A percentile compares a stretch with the other conserved stretches of the same genome.
These are phyloP conservation scores for Paelopatides confundens DNA, from an alignment of 53 echinoderm and acorn worm species.

Conservation along the genomic window DNA sequence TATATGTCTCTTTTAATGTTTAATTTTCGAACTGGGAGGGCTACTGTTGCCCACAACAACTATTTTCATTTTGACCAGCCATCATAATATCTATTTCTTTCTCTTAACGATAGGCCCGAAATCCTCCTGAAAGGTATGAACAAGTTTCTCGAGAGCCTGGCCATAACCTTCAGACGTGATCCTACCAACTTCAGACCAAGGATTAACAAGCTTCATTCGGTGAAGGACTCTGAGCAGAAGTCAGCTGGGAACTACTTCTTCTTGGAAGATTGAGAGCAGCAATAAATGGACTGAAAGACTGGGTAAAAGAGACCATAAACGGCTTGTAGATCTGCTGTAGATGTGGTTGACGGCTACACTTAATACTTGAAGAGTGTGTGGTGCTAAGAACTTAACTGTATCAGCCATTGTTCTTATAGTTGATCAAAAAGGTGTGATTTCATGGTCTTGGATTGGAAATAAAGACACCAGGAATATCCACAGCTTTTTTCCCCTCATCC, in stretches of 20 bases:
- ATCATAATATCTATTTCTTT: too few relatives aligned
- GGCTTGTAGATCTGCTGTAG: background rate
- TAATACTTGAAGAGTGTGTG: background rate
- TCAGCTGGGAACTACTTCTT: constrained; percentile 92
- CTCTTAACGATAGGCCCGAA: constrained; percentile 78
- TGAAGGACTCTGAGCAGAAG: constrained; percentile 97
- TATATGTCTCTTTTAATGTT: too few relatives aligned
- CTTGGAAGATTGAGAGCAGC: constrained; percentile 80
- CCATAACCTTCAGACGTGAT: constrained; percentile 98
- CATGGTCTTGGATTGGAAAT: too few relatives aligned
- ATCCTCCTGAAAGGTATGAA: constrained; percentile 91
- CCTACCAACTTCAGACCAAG: constrained; percentile 97
- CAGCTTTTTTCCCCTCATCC: too few relatives aligned
- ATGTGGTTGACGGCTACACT: background rate
- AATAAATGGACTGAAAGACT: background rate
- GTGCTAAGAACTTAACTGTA: too few relatives aligned
- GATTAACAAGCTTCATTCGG: constrained; percentile 97
- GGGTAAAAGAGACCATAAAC: background rate
- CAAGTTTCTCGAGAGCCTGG: constrained; percentile 83
- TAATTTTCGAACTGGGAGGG: too few relatives aligned
- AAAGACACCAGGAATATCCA: too few relatives aligned
- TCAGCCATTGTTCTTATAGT: too few relatives aligned
- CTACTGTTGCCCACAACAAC: too few relatives aligned
- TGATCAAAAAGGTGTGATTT: too few relatives aligned
- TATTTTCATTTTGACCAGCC: too few relatives aligned